phyloP scores from a whole-genome alignment of 2,113 vertebrate genomes.

The Grallaria varia region DNA sequence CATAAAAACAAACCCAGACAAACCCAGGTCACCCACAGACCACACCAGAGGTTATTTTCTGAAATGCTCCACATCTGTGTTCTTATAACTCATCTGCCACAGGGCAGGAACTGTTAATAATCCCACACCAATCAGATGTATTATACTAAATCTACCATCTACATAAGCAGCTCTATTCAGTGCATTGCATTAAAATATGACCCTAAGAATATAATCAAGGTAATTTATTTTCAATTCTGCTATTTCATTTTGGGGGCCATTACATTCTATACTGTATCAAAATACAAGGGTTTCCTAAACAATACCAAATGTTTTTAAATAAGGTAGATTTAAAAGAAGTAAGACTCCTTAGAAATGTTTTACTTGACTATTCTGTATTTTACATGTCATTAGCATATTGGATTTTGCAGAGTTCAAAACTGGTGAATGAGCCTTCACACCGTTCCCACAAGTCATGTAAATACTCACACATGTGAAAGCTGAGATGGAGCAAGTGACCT shows the following conservation, averaged over 20 bases:
- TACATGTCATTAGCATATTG: neutral
- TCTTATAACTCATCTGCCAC: neutral
- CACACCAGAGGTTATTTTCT: neutral
- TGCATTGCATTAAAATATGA: neutral
- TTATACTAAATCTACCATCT: neutral
- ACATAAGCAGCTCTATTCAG: neutral
- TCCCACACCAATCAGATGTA: neutral
- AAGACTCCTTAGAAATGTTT: neutral
- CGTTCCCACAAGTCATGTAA: neutral
- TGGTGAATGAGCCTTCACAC: neutral
- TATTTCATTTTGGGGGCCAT: neutral
- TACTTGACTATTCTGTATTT: neutral
- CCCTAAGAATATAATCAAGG: neutral
- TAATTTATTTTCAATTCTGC: neutral
- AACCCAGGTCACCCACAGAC: neutral
- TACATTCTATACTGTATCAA: neutral
- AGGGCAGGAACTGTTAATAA: neutral
- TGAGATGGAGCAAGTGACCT: neutral
- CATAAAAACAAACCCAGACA: neutral
- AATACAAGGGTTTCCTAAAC: neutral
- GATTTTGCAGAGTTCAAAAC: neutral
- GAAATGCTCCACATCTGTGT: neutral
- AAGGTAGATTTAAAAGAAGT: neutral
- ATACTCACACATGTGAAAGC: neutral
- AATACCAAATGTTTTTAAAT: neutral